A percentile compares a stretch with the other conserved stretches of the same genome.
Conservation (phyloP, 1,140 invertebrate species). For the Halictus rubicundus region DNA sequence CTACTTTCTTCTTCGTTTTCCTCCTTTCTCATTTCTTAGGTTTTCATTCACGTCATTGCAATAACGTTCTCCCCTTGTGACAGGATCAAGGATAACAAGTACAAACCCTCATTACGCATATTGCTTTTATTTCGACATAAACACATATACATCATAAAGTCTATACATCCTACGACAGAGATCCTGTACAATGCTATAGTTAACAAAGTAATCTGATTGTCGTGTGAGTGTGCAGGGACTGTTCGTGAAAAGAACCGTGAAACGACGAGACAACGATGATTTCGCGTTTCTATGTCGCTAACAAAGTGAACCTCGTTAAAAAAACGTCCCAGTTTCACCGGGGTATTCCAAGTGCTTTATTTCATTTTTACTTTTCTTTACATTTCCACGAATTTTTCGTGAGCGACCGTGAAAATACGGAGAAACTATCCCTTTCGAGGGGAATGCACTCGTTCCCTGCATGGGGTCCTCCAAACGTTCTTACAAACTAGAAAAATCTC, state of each 20-base stretch:
- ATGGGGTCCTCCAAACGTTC: neutral
- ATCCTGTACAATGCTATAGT: constrained; percentile 41
- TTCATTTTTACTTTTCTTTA: neutral
- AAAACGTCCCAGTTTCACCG: too few species aligned
- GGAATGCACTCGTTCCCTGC: neutral
- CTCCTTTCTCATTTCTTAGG: too few species aligned
- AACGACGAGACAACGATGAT: neutral
- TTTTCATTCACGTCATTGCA: too few species aligned
- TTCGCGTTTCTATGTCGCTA: neutral
- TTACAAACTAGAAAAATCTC: constrained; percentile 26
- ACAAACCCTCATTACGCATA: neutral
- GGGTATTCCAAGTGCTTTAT: neutral
- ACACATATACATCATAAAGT: constrained; percentile 32
- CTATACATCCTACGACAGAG: constrained; percentile 48
- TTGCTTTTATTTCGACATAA: constrained; percentile 58
- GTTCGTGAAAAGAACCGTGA: too few species aligned
- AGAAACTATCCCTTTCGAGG: neutral
- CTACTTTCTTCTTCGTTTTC: too few species aligned
- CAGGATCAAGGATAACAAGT: too few species aligned
- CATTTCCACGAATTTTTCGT: neutral
- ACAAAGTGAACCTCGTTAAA: neutral
- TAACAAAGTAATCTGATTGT: constrained; percentile 68
- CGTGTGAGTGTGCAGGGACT: constrained; percentile 35
- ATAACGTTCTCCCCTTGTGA: too few species aligned
- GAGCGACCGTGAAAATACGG: too few species aligned